These are phyloP conservation scores for Sepiola atlantica DNA, from an alignment of 2,888 invertebrate genomes.

Conservation along the genomic window DNA sequence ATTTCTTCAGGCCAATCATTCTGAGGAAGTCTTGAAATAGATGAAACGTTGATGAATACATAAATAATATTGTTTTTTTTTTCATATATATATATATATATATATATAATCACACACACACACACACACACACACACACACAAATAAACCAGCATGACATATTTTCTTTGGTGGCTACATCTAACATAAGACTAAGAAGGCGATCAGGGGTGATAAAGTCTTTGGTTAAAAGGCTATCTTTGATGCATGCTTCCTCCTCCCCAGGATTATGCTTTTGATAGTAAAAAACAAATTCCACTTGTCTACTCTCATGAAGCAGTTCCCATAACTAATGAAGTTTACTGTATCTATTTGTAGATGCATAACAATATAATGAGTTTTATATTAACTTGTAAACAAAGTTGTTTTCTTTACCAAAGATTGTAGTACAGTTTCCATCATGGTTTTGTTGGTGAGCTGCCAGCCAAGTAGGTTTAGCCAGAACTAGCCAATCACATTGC, in stretches of 20 bases:
- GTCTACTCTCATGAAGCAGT: background rate
- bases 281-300: background rate
- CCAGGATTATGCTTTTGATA: background rate
- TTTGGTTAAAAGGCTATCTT: background rate
- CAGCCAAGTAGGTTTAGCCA: background rate
- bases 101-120: too few species aligned
- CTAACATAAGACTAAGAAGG: background rate
- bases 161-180: background rate
- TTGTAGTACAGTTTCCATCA: background rate
- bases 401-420: background rate
- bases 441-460: background rate
- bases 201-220: background rate
- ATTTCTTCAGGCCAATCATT: too few species aligned
- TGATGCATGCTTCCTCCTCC: background rate
- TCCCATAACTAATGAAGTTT: background rate
- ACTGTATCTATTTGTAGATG: background rate
- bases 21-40: too few species aligned
- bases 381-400: slow-evolving; percentile 8
- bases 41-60: too few species aligned
- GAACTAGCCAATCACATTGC: background rate
- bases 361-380: background rate
- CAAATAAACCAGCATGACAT: background rate
- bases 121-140: too few species aligned
- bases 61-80: too few species aligned
- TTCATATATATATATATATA: too few species aligned